Base-by-base conservation (phyloP, 2,888 invertebrate species). In the Heliconius cydno region DNA sequence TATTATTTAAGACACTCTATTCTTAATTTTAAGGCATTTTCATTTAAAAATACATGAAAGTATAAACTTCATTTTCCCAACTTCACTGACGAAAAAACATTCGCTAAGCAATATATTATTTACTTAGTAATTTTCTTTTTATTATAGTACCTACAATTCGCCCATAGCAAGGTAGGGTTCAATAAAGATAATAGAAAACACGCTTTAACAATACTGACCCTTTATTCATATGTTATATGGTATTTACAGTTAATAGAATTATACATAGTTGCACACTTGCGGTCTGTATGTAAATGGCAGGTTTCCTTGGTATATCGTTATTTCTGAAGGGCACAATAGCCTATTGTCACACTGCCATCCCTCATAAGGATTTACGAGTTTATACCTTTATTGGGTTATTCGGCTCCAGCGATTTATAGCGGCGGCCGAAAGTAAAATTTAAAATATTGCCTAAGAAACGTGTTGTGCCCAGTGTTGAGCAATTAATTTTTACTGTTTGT, bases 341-440 rank as follows among this genome's bases (percentile, higher is more conserved):
- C 80, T 76, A 82, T 77, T 86, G 89, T 90, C 90, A 91, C 90
- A 90, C 89, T 82, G 82, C 84, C 76, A 80, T 81, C 71, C 86
- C 86, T 89, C 88, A 88, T 85, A 83, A 84, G 84, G 86, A 90
- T 92, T 92, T 92, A 92, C 90, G 87, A 86, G 88, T 91, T 91
- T 88, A 92, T 89, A 87, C 88, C 87, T 89, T 88, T 88, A 89
- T 88, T 86, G 86, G 86, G 87, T 87, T 88, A 87, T 88, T 88
- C 86, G 85, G 84, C 84, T 80, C 86, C 83, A 84, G 76, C 66
- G 79, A 80, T 81, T 82, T 83, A 79, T 80, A 80, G 78, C 78
- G 71, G 80, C 75, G 41, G 77, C 78, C 68, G 80, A 41, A 41
- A 75, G 65, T 75, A 41, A 75, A 75, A 75, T 73, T 38, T 73